Base-by-base conservation (phyloP, 2,113 vertebrate genomes). In the Mungos mungo region DNA sequence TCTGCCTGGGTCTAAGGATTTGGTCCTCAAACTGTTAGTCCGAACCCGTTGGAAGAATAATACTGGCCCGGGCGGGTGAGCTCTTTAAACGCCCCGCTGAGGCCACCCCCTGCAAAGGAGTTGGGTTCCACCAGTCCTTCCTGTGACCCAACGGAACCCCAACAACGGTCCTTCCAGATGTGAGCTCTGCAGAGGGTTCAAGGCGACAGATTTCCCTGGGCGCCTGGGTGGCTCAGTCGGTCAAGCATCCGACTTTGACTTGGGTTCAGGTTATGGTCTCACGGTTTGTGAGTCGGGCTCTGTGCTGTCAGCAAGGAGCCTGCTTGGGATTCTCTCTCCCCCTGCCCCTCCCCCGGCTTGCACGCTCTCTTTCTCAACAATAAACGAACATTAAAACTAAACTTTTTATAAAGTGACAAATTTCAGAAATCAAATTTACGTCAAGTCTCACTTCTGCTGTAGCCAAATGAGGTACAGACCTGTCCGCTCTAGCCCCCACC, bases 1-100 rank as follows among this genome's bases (percentile, higher is more conserved):
- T 45, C 45, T 16, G 45, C 4, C 1, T 1, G 0, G 1, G 3
- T 18, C 79, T 38, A 31, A 74, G 54, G 23, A 31, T 27, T 68
- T 14, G 29, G 60, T 25, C 47, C 25, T 76, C 29, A 47, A 68
- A 0, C 21, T 29, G 1, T 7, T 35, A 14, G 33, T 15, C 31
- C 29, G 23, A 45, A 10, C 1, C 8, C 12, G 5, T 57, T 80
- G 71, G 31, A 47, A 54, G 50, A 76, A 33, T 0, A 9, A 29
- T 0, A 14, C 10, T 0, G 1, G 0, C 7, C n/a, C 7, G 3
- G 0, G 4, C 50, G 7, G 33, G 21, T 9, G 9, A 7, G 63
- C 71, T 81, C 35, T 74, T 54, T 41, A 85, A 69, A 16, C 4
- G 38, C 41, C 50, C 41, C 0, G 8, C n/a, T 45, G 13, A 19